Evolutionary conservation across 2,797 vertebrate genomes (phyloP), one percentile per base, ranked within the genome.

Genomic region (Lithobates pipiens): DNA sequence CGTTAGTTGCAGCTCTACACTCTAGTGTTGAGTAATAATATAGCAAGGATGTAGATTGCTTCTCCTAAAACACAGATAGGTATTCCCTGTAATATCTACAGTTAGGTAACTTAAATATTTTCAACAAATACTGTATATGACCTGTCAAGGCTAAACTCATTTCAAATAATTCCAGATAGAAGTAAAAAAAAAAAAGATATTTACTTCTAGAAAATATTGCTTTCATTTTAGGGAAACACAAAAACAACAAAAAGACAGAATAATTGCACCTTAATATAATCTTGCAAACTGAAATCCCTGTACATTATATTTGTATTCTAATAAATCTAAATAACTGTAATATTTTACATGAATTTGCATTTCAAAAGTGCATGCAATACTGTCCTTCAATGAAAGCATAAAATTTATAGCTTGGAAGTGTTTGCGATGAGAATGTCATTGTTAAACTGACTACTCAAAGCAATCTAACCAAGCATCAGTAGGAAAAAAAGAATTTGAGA

Each of bases 401-500:
- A 46, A 79, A 32, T 67, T 50, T 10, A 25, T 25, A 36, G 63
- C 75, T n/a, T 34, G 21, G 61, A 11, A 21, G 46, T 61, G 50
- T 77, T 36, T 73, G 34, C 54, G 3, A 13, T 67, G 69, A 23
- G 78, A 72, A 69, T 9, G 46, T 16, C 23, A 61, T 42, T 61
- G 69, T 36, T 72, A 81, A 81, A 73, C 23, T 44, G 71, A 61
- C 54, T 69, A 67, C 82, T 86, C 74, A 82, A 39, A 82, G 74
- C 68, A 77, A 71, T 86, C 67, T 65, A 16, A 10, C 34, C 32
- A 65, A 63, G 21, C 54, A 61, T 34, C 23, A 34, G 79, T 34
- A 69, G 21, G 46, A 13, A 85, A 81, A 76, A 77, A 57, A 72
- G 50, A 72, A 78, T 67, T 83, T 83, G 85, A 83, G 75, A 85